Evolutionary conservation across 2,113 vertebrate species (phyloP).

Genomic region (Carlito syrichta): DNA sequence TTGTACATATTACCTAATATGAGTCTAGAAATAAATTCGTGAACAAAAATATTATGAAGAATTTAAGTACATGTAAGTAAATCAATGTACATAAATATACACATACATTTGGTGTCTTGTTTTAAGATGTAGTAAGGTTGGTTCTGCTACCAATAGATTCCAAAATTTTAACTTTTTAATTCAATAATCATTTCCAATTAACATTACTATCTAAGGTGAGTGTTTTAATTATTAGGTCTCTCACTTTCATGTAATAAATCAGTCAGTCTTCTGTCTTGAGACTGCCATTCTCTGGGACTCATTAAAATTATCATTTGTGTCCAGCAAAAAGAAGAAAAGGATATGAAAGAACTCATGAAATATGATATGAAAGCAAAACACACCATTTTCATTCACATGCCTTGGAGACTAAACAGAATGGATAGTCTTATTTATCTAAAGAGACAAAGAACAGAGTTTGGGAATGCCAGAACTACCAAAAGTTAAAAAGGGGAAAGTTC

Average conservation of each 20-base stretch:
- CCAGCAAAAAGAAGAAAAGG: background rate
- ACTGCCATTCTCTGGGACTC: background rate
- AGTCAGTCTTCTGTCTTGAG: background rate
- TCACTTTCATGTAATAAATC: background rate
- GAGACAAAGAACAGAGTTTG: background rate
- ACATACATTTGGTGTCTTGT: background rate
- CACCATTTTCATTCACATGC: background rate
- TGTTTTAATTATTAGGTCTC: background rate
- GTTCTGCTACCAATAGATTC: background rate
- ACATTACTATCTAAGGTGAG: background rate
- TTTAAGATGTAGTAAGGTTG: background rate
- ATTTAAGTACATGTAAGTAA: background rate
- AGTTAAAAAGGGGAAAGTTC: background rate
- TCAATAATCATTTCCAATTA: background rate
- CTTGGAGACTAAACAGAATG: background rate
- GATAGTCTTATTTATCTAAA: background rate
- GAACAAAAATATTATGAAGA: background rate
- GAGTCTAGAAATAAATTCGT: background rate
- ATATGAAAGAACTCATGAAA: background rate
- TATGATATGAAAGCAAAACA: background rate
- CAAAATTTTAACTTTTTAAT: background rate
- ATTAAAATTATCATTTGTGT: background rate
- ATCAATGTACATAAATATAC: background rate
- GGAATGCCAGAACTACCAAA: background rate
- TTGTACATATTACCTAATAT: background rate